Evolutionary conservation across 2,113 vertebrate genomes (phyloP).

Genomic region (Fulica atra): DNA sequence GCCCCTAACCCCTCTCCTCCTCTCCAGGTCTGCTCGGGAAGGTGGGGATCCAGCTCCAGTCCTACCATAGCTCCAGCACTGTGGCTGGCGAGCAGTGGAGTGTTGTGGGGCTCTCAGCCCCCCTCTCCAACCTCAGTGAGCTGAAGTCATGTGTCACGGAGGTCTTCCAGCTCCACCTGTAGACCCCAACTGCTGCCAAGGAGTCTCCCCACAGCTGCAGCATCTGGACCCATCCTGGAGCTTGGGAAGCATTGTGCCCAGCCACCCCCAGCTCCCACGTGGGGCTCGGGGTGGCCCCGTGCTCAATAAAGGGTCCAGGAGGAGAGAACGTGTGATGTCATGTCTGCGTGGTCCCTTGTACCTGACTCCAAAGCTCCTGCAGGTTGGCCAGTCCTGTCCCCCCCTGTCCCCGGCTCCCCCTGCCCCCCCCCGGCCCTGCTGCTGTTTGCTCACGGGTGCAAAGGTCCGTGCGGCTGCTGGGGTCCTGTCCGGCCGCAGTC

Average conservation of each 20-base stretch:
- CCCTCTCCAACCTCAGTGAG: conserved; percentile 70
- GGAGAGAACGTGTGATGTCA: neutral
- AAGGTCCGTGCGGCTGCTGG: neutral
- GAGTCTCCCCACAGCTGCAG: accelerated
- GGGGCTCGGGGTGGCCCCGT: neutral
- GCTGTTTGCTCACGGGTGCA: conserved; percentile 36
- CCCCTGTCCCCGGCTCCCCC: neutral
- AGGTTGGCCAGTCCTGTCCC: neutral
- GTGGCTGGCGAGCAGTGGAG: conserved; percentile 82
- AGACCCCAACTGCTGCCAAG: neutral
- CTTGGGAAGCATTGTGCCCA: accelerated
- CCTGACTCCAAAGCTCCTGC: neutral
- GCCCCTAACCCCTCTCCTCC: neutral
- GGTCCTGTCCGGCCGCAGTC: neutral
- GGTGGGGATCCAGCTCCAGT: conserved; percentile 80
- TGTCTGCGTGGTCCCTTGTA: neutral
- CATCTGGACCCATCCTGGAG: neutral
- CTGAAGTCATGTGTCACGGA: conserved; percentile 79
- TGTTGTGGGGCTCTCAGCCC: conserved; percentile 79
- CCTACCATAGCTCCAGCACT: conserved; percentile 80
- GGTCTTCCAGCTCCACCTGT: conserved; percentile 81
- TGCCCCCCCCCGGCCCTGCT: accelerated
- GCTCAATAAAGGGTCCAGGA: conserved; percentile 23
- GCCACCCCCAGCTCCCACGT: accelerated
- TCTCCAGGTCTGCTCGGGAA: conserved; percentile 81